Evolutionary conservation across 1,140 invertebrate genomes (phyloP), one percentile per base, ranked within the genome.

Genomic region (Aphelinus atriplicis): DNA sequence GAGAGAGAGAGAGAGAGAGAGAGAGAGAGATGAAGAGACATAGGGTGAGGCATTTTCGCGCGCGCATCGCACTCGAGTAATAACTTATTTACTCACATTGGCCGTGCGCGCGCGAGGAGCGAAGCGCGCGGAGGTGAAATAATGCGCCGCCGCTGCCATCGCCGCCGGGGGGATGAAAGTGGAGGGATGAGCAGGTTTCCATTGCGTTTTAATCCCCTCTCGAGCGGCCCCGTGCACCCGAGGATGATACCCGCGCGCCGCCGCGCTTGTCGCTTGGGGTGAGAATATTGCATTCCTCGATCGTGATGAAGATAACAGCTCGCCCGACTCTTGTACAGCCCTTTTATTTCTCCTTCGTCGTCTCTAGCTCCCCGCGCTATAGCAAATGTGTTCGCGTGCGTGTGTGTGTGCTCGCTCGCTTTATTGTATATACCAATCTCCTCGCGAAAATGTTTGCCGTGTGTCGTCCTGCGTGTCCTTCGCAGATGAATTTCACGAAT

Each of bases 181-280:
- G 26, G 57, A 57, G 61, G 51, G 60, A 58, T 65, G 70, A 58
- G 65, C 7, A 71, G 81, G 81, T 84, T 84, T 84, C 83, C 84
- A 85, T 85, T 82, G 84, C 83, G 81, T 78, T 85, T 85, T 85
- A 85, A 85, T 85, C 84, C 83, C 68, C 75, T 71, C 76, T 62
- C 10, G 51, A 7, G 1, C 42, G 43, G 46, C n/a, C 47, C 48
- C 6, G 7, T 69, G 57, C 47, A 45, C 42, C 5, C 26, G 42
- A 60, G 57, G 61, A 71, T 42, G 61, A 58, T 60, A 42, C 66
- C 26, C 67, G 78, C 71, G 26, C 26, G 26, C 26, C 26, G 75
- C 78, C 78, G 79, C 79, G 77, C 77, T 80, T 80, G 78, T 80
- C 78, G 78, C 78, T 78, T 50, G 68, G 80, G 80, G 81, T 82